Percentiles rank a stretch among this genome's conserved stretches.
phyloP scores from a whole-genome alignment of 2,113 vertebrate genomes.

The Triplophysa tibetana region DNA sequence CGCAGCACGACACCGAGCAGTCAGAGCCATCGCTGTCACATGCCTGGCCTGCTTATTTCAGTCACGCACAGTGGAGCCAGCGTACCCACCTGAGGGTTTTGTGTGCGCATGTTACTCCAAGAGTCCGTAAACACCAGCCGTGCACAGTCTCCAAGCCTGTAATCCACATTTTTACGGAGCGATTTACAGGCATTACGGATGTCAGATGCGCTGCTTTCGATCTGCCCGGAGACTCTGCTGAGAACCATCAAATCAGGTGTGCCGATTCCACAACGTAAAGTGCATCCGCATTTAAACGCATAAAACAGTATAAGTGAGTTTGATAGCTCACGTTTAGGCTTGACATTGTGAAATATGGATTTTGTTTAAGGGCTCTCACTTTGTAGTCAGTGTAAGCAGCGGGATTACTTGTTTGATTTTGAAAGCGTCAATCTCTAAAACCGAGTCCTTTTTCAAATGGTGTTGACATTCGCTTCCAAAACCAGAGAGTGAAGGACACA shows the following conservation, averaged over 20 bases:
- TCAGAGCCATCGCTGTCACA: conserved; percentile 61
- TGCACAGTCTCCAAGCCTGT: neutral
- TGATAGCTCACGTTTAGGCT: neutral
- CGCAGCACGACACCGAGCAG: conserved; percentile 62
- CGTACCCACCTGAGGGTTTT: conserved; percentile 20
- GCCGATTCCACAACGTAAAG: neutral
- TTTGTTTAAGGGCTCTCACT: neutral
- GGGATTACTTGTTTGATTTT: conserved; percentile 23
- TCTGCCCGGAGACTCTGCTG: neutral
- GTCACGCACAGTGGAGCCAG: neutral
- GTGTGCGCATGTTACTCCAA: neutral
- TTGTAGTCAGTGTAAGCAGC: conserved; percentile 18
- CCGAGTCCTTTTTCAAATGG: conserved; percentile 21
- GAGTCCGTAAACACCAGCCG: neutral
- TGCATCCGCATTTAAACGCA: too few relatives aligned
- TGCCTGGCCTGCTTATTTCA: conserved; percentile 53
- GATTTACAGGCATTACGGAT: conserved; percentile 22
- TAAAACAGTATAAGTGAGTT: neutral
- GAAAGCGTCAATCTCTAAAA: conserved; percentile 13
- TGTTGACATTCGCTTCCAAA: conserved; percentile 27
- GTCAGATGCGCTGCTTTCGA: conserved; percentile 1
- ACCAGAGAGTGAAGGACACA: conserved; percentile 2
- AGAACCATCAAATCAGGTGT: neutral
- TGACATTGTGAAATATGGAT: neutral
- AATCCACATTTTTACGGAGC: conserved; percentile 11